Conservation (phyloP, 2,888 invertebrate species). For the Lissocephala sabroskyi region DNA sequence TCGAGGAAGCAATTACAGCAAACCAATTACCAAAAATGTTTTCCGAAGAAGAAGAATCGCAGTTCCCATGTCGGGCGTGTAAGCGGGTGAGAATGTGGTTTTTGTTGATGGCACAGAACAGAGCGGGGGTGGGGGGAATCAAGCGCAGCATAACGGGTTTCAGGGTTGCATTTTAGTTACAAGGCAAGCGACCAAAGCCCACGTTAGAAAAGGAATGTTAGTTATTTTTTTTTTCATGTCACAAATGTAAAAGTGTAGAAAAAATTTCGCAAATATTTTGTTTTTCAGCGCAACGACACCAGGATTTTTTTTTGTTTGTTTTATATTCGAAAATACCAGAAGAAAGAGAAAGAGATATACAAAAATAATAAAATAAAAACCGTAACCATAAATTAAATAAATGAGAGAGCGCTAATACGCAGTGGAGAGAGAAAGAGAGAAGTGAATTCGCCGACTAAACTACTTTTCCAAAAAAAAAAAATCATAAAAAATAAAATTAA, state of each 20-base stretch:
- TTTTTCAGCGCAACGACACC: slow-evolving; percentile 67
- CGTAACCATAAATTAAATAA: slow-evolving; percentile 39
- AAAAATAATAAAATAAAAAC: slow-evolving; percentile 55
- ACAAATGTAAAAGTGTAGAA: no score
- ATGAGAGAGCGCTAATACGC: no score
- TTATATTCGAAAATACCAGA: slow-evolving; percentile 39
- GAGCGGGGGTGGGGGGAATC: slow-evolving; percentile 20
- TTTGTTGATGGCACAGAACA: slow-evolving; percentile 18
- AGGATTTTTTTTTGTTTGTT: slow-evolving; percentile 43
- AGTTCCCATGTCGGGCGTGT: slow-evolving; percentile 46
- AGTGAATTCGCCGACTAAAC: slow-evolving; percentile 37
- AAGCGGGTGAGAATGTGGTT: neutral
- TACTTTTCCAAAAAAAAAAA: slow-evolving; percentile 30
- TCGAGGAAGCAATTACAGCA: slow-evolving; percentile 44
- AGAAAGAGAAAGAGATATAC: slow-evolving; percentile 64
- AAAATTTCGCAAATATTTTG: no score
- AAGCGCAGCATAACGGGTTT: no score
- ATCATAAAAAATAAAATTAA: slow-evolving; percentile 9
- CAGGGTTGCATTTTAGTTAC: slow-evolving; percentile 42
- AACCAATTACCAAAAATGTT: slow-evolving; percentile 41
- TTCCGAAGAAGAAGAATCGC: slow-evolving; percentile 44
- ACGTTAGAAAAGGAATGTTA: slow-evolving; percentile 21
- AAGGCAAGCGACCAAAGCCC: slow-evolving; percentile 61
- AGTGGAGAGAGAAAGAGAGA: slow-evolving; percentile 22
- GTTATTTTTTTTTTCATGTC: slow-evolving; percentile 29